Evolutionary conservation across 2,113 vertebrate genomes (phyloP).

Genomic region (Myrmecophaga tridactyla): DNA sequence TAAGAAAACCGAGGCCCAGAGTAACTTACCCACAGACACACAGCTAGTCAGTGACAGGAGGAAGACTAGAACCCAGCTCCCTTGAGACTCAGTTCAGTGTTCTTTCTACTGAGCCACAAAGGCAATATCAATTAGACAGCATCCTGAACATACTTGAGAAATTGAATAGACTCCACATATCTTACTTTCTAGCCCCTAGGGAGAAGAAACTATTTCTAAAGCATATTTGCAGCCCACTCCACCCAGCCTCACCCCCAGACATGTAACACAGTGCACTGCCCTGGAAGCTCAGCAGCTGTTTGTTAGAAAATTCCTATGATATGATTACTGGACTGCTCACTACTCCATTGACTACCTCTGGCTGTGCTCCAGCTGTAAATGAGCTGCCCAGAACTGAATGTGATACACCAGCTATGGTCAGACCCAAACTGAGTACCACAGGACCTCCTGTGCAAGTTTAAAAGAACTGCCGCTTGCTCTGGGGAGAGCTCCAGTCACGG

Average conservation of each 20-base stretch:
- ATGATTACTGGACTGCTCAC: neutral
- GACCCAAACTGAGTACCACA: neutral
- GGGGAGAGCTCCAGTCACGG: neutral
- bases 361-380: slow-evolving; percentile 25
- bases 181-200: neutral
- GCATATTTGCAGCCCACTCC: neutral
- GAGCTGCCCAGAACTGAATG: slow-evolving; percentile 14
- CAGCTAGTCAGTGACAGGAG: neutral
- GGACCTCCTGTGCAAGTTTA: neutral
- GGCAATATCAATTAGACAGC: neutral
- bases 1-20: neutral
- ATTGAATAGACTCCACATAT: neutral
- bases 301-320: neutral
- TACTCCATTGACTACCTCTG: neutral
- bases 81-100: neutral
- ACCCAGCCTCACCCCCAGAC: neutral
- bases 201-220: slow-evolving; percentile 7
- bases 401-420: neutral
- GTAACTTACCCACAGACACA: neutral
- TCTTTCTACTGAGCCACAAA: neutral
- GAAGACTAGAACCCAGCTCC: neutral
- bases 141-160: neutral
- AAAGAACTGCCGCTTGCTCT: neutral
- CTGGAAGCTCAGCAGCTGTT: neutral
- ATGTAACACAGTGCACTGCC: neutral